phyloP scores from a whole-genome alignment of 2,888 invertebrate genomes.

The Atrina japonica region DNA sequence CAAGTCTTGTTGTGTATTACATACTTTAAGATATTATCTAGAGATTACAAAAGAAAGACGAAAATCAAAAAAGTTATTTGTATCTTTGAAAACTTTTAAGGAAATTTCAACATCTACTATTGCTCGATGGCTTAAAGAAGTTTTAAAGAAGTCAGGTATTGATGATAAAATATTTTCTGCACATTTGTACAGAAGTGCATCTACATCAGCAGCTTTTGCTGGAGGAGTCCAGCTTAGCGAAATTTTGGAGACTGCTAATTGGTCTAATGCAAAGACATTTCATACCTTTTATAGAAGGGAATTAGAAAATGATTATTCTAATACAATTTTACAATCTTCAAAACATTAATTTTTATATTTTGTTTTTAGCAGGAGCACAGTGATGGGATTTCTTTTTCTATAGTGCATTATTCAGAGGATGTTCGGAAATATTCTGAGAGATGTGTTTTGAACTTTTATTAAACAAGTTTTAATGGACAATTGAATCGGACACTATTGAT shows the following conservation, averaged over 20 bases:
- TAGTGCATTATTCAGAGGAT: no score
- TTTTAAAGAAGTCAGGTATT: conserved; percentile 26
- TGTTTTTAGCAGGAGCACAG: no score
- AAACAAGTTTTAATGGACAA: no score
- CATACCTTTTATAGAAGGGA: conserved; percentile 13
- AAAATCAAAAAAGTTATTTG: conserved; percentile 30
- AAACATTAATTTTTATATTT: no score
- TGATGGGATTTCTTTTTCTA: no score
- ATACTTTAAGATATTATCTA: conserved; percentile 35
- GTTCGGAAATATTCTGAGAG: no score
- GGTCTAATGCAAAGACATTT: conserved; percentile 15
- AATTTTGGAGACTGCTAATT: conserved; percentile 12
- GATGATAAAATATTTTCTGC: conserved; percentile 23
- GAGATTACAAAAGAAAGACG: conserved; percentile 4
- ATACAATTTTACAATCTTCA: no score
- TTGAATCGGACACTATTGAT: no score
- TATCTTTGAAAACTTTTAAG: conserved; percentile 45
- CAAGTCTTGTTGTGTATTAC: no score
- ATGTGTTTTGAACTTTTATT: no score
- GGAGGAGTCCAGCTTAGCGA: conserved; percentile 8
- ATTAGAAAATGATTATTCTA: no score
- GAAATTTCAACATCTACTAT: conserved; percentile 23
- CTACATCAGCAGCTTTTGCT: conserved; percentile 27
- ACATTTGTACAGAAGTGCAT: conserved; percentile 28
- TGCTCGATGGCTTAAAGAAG: conserved; percentile 41